Evolutionary conservation across 2,888 invertebrate species (phyloP).

Genomic region (Nomada goodeniana): DNA sequence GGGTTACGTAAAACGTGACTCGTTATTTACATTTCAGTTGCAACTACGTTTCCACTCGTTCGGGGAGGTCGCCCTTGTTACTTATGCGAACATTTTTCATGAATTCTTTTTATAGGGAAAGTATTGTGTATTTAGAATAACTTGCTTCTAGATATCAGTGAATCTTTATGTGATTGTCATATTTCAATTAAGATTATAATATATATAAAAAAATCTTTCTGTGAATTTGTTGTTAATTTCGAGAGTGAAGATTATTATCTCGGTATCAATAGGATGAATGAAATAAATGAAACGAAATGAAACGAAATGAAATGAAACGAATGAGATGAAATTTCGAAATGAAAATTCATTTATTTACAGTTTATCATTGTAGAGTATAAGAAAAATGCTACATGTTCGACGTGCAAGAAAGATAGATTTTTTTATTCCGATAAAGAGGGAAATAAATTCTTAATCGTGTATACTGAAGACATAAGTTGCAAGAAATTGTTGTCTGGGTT

Average conservation of each 20-base stretch:
- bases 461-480: too few species aligned
- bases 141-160: background rate
- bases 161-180: background rate
- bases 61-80: slow-evolving; percentile 2
- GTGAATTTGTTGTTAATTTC: background rate
- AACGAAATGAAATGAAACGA: too few species aligned
- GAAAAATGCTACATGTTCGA: too few species aligned
- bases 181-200: background rate
- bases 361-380: background rate
- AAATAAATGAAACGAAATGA: too few species aligned
- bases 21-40: slow-evolving; percentile 58
- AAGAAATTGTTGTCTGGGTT: too few species aligned
- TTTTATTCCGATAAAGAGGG: too few species aligned
- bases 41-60: slow-evolving; percentile 10
- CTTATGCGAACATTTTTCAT: slow-evolving; percentile 18
- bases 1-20: slow-evolving; percentile 55
- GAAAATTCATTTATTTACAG: background rate
- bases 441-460: too few species aligned
- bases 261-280: background rate
- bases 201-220: background rate
- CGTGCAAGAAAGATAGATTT: too few species aligned
- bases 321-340: too few species aligned
- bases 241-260: background rate
- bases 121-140: too few species aligned
- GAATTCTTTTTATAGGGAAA: background rate